Conservation (phyloP, 1,140 invertebrate species). For the Sitophilus oryzae region DNA sequence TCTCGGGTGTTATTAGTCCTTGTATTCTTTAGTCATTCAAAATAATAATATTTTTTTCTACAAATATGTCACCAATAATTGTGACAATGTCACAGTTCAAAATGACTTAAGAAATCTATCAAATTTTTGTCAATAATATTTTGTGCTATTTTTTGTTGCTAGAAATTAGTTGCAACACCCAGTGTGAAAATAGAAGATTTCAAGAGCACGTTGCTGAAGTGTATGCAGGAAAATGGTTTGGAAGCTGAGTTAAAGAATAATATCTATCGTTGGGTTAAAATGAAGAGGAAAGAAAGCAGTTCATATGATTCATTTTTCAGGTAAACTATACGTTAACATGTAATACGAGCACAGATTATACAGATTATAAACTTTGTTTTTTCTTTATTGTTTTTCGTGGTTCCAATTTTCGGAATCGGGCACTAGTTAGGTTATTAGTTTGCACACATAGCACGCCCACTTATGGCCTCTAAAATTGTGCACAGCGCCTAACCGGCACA, state of each 20-base stretch:
- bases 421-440: neutral
- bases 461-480: too few relatives aligned
- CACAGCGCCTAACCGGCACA: too few relatives aligned
- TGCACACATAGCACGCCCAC: neutral
- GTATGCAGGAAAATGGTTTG: constrained; percentile 67
- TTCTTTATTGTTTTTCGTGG: too few relatives aligned
- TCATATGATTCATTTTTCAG: constrained; percentile 42
- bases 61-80: too few relatives aligned
- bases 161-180: constrained; percentile 69
- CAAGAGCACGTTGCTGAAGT: constrained; percentile 63
- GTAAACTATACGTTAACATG: neutral
- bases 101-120: too few relatives aligned
- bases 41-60: constrained; percentile 10
- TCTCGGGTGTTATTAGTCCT: too few relatives aligned
- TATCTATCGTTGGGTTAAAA: constrained; percentile 70
- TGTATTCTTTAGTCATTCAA: constrained; percentile 11
- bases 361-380: too few relatives aligned
- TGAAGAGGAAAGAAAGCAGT: constrained; percentile 35
- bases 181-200: constrained; percentile 70
- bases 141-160: too few relatives aligned
- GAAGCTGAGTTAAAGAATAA: constrained; percentile 77
- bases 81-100: too few relatives aligned
- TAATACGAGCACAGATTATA: too few relatives aligned
- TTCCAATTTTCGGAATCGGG: too few relatives aligned
- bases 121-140: neutral